These are phyloP conservation scores for Dolichopus griseipennis DNA, from an alignment of 2,888 invertebrate species.

Conservation along the genomic window DNA sequence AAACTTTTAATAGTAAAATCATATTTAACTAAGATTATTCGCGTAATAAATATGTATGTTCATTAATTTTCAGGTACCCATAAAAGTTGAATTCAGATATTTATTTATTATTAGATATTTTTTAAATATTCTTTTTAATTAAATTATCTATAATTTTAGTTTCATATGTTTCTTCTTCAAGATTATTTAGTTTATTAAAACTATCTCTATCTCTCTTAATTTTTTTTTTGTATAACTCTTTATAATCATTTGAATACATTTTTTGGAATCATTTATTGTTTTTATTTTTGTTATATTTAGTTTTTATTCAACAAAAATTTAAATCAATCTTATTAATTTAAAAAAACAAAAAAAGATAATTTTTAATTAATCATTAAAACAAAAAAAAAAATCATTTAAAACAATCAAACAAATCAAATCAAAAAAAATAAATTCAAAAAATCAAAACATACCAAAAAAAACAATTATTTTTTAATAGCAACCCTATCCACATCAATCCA, in stretches of 20 bases:
- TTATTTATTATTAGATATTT: too few relatives aligned
- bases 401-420: conserved; percentile 12
- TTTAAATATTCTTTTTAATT: too few relatives aligned
- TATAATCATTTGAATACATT: background rate
- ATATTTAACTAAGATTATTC: too few relatives aligned
- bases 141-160: too few relatives aligned
- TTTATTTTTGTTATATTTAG: too few relatives aligned
- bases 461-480: conserved; percentile 50
- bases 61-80: too few relatives aligned
- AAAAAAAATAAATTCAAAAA: conserved; percentile 24
- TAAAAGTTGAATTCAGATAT: too few relatives aligned
- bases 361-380: conserved; percentile 11
- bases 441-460: conserved; percentile 24
- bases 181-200: background rate
- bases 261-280: background rate
- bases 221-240: background rate
- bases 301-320: background rate
- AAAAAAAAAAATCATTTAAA: conserved; percentile 9
- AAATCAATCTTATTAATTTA: background rate
- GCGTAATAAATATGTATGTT: too few relatives aligned
- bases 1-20: too few relatives aligned
- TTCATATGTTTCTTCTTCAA: background rate
- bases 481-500: conserved; percentile 66
- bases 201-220: background rate
- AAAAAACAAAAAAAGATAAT: conserved; percentile 13